Percentiles rank a stretch among this genome's conserved stretches.
Evolutionary conservation across 2,888 invertebrate genomes (phyloP).

Genomic region (Mythimna pallens): DNA sequence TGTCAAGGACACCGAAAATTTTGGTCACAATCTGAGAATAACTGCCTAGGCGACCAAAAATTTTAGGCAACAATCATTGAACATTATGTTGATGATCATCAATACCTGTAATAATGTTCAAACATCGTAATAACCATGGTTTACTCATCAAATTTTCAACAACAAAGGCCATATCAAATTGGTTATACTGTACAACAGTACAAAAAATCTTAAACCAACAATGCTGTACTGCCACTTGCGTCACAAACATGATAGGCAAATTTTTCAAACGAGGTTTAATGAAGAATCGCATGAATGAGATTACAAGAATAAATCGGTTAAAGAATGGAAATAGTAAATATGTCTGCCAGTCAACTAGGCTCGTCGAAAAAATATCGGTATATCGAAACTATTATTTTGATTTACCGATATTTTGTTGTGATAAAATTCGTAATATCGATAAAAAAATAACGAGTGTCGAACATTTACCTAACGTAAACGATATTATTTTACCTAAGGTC

Average conservation of each 20-base stretch:
- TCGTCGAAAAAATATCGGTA: not conserved
- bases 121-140: not conserved
- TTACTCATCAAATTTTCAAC: slow-evolving; percentile 12
- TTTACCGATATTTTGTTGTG: not conserved
- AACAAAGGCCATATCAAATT: slow-evolving; percentile 28
- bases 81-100: not conserved
- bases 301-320: slow-evolving; percentile 42
- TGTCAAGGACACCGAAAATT: no score
- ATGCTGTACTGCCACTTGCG: not conserved
- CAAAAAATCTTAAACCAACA: slow-evolving; percentile 16
- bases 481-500: no score
- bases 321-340: slow-evolving; percentile 32
- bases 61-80: not conserved
- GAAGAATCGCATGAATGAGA: slow-evolving; percentile 43
- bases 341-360: slow-evolving; percentile 47
- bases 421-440: no score
- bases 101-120: not conserved
- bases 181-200: not conserved
- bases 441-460: no score
- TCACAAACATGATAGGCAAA: slow-evolving; percentile 28
- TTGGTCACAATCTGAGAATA: no score
- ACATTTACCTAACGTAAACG: no score
- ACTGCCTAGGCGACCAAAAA: no score
- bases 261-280: slow-evolving; percentile 43
- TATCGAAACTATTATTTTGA: not conserved